Base-by-base conservation (phyloP, 2,888 invertebrate genomes). In the Vanessa cardui region DNA sequence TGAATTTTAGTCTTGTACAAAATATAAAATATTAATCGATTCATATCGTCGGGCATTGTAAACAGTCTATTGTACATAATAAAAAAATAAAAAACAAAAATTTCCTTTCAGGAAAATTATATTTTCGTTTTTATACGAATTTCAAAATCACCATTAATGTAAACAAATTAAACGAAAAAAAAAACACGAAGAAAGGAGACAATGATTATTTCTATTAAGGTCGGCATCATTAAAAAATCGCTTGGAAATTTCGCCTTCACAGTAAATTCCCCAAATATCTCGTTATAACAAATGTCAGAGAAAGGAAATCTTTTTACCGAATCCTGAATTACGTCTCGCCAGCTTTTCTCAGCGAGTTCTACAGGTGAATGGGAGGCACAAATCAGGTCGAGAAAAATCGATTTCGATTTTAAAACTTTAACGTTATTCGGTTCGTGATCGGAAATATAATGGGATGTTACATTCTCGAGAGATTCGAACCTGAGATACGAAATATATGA, bases 361-460 rank as follows among this genome's bases (percentile, higher is more conserved):
- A 73, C 79, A 80, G 78, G 80, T 81, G 78, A 78, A 76, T 74
- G 72, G 73, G 74, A 72, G 76, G 76, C 74, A 76, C 76, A 78
- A 83, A 82, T 80, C 80, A 78, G 83, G 84, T 81, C 83, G 81
- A 76, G 78, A 78, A 72, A 76, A 82, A 82, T 83, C 84, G 81
- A 83, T 83, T 77, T 74, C 72, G 72, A 78, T 75, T 81, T 80
- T 81, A 76, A 81, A 81, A 79, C 74, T 79, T 78, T 74, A 76
- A 77, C 78, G 72, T 72, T 72, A 73, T 73, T 73, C 77, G 73
- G 68, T 72, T 73, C 73, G 75, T 74, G 76, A 73, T 72, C 74
- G 70, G 72, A 76, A 73, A 76, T 74, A 74, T 74, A 74, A 77
- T 74, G 69, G 72, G 63, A 71, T 60, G 68, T 71, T 65, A 64